Evolutionary conservation across 2,113 vertebrate genomes (phyloP).

Genomic region (Epinephelus cyanopodus): DNA sequence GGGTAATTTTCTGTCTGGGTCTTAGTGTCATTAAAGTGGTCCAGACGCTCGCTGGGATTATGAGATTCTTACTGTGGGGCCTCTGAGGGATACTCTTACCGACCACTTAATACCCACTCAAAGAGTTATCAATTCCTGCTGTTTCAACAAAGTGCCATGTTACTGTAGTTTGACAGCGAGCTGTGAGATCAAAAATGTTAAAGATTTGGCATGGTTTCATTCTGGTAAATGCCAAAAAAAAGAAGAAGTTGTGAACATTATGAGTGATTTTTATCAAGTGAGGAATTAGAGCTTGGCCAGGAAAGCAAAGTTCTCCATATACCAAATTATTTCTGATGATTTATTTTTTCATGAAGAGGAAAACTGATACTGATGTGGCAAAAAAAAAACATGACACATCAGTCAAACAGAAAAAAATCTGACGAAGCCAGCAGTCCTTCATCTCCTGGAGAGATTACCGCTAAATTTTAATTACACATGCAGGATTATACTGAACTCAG

Average conservation of each 20-base stretch:
- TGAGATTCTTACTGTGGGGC: slow-evolving; percentile 67
- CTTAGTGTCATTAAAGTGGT: slow-evolving; percentile 76
- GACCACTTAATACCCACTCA: slow-evolving; percentile 70
- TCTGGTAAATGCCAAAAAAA: slow-evolving; percentile 6
- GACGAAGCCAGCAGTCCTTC: background rate
- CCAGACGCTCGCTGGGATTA: slow-evolving; percentile 80
- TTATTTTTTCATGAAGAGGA: background rate
- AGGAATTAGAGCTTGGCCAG: background rate
- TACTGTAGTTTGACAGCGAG: slow-evolving; percentile 33
- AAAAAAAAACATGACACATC: background rate
- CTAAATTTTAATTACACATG: background rate
- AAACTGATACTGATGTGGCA: background rate
- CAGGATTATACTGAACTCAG: background rate
- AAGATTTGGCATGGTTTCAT: slow-evolving; percentile 18
- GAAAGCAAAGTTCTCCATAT: background rate
- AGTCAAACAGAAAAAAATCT: background rate
- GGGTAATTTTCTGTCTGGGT: slow-evolving; percentile 80
- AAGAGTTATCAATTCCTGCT: slow-evolving; percentile 73
- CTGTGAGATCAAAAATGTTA: background rate
- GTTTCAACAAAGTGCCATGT: slow-evolving; percentile 65
- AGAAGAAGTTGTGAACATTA: slow-evolving; percentile 48
- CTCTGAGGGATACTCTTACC: slow-evolving; percentile 65
- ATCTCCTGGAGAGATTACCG: background rate
- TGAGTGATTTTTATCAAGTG: slow-evolving; percentile 21
- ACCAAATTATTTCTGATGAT: background rate